Evolutionary conservation across 1,140 invertebrate genomes (phyloP).

Genomic region (Dysdera silvatica): DNA sequence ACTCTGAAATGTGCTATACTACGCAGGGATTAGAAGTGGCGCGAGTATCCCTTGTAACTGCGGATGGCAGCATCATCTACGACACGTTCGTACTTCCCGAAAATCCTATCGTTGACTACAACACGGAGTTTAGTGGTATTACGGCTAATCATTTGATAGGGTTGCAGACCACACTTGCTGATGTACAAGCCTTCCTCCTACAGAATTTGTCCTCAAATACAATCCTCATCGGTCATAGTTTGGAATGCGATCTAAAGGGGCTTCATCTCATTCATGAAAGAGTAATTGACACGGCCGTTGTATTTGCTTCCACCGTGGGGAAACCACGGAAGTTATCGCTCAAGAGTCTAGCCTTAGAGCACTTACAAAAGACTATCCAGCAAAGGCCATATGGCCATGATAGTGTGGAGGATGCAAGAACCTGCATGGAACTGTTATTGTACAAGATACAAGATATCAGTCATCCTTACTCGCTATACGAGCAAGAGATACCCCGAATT

Average conservation of each 20-base stretch:
- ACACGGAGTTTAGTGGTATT: slow-evolving; percentile 82
- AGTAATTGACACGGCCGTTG: slow-evolving; percentile 88
- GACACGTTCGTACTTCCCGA: slow-evolving; percentile 69
- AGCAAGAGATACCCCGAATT: too few species aligned
- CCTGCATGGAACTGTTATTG: slow-evolving; percentile 11
- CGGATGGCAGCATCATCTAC: slow-evolving; percentile 71
- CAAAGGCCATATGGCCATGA: slow-evolving; percentile 49
- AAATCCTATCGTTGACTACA: slow-evolving; percentile 73
- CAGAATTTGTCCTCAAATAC: slow-evolving; percentile 80
- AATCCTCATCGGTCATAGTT: slow-evolving; percentile 90
- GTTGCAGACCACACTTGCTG: slow-evolving; percentile 63
- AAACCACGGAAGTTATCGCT: slow-evolving; percentile 82
- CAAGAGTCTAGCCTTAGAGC: slow-evolving; percentile 74
- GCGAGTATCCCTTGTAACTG: slow-evolving; percentile 58
- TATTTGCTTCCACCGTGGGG: slow-evolving; percentile 91
- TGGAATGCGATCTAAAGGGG: slow-evolving; percentile 92
- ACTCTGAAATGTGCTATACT: slow-evolving; percentile 78
- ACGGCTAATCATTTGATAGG: slow-evolving; percentile 61
- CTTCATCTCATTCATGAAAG: slow-evolving; percentile 82
- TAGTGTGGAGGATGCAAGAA: slow-evolving; percentile 17
- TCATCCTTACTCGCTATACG: too few species aligned
- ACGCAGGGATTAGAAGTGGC: slow-evolving; percentile 81
- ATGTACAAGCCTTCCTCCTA: slow-evolving; percentile 82
- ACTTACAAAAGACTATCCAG: slow-evolving; percentile 89
- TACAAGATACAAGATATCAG: slow-evolving; percentile 17